These are phyloP conservation scores for Ptiloglossa arizonensis DNA, from an alignment of 1,140 invertebrate genomes.

Conservation along the genomic window DNA sequence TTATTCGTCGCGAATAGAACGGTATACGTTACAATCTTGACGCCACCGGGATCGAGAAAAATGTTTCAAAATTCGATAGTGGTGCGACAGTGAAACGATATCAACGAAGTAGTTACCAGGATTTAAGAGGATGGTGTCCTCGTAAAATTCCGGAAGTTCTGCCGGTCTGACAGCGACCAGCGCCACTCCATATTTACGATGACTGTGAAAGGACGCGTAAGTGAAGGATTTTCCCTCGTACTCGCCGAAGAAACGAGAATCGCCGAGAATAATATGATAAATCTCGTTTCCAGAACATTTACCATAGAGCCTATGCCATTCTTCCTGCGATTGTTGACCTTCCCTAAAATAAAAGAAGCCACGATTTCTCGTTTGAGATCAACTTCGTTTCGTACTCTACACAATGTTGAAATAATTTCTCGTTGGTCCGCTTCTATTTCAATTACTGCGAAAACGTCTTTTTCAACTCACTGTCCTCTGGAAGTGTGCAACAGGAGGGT, in stretches of 20 bases:
- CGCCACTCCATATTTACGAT: slow-evolving; percentile 98
- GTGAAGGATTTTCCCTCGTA: slow-evolving; percentile 99
- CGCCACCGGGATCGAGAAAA: no score
- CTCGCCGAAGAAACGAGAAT: slow-evolving; percentile 98
- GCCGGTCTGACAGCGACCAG: slow-evolving; percentile 96
- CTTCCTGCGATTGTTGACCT: slow-evolving; percentile 97
- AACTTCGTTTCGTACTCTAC: background rate
- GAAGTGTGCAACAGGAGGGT: slow-evolving; percentile 97
- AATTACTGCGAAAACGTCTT: background rate
- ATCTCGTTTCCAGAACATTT: slow-evolving; percentile 99
- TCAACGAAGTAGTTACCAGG: slow-evolving; percentile 81
- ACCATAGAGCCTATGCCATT: slow-evolving; percentile 98
- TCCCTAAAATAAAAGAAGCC: slow-evolving; percentile 86
- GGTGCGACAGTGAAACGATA: no score
- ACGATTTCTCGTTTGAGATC: background rate
- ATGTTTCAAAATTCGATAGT: no score
- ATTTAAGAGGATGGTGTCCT: slow-evolving; percentile 97
- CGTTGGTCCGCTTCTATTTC: background rate
- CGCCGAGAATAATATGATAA: slow-evolving; percentile 97
- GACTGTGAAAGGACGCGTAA: slow-evolving; percentile 98
- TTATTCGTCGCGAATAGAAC: no score
- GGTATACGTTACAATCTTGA: no score
- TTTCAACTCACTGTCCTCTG: slow-evolving; percentile 92
- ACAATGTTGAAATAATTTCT: no score
- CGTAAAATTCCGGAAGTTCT: slow-evolving; percentile 96